phyloP scores from a whole-genome alignment of 1,140 invertebrate genomes.

The Dendrolimus kikuchii region DNA sequence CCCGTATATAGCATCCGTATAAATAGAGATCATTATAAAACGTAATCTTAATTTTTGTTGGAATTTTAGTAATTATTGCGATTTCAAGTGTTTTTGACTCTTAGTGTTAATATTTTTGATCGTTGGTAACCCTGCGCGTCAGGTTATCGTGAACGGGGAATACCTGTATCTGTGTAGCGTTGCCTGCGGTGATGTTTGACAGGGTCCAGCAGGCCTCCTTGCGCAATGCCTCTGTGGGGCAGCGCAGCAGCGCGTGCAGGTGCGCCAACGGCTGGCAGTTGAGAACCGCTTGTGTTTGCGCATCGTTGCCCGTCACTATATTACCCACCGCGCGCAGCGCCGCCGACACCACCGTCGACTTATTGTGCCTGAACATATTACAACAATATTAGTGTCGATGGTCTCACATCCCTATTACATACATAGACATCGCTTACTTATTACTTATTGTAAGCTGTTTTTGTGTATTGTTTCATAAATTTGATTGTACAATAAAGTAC shows the following conservation, averaged over 20 bases:
- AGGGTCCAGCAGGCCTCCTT: constrained; percentile 99
- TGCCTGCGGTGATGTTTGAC: constrained; percentile 98
- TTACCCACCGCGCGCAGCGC: constrained; percentile 96
- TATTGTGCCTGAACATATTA: constrained; percentile 79
- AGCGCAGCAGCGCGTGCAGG: constrained; percentile 85
- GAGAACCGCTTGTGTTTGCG: constrained; percentile 95
- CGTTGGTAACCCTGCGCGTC: too few species aligned
- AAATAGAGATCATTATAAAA: too few species aligned
- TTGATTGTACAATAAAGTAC: too few species aligned
- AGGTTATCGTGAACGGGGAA: too few species aligned
- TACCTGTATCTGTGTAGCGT: constrained; percentile 83
- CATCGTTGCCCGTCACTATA: constrained; percentile 98
- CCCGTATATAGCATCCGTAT: too few species aligned
- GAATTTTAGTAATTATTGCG: too few species aligned
- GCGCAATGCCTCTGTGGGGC: constrained; percentile 87
- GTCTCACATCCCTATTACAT: background rate
- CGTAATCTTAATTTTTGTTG: too few species aligned
- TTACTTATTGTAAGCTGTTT: too few species aligned
- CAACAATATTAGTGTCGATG: background rate
- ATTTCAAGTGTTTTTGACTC: too few species aligned
- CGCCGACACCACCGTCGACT: constrained; percentile 94
- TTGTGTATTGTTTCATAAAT: too few species aligned
- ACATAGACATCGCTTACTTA: too few species aligned
- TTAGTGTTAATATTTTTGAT: too few species aligned
- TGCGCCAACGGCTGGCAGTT: constrained; percentile 93